Base-by-base conservation (phyloP, 2,113 vertebrate genomes). In the Lates calcarifer region DNA sequence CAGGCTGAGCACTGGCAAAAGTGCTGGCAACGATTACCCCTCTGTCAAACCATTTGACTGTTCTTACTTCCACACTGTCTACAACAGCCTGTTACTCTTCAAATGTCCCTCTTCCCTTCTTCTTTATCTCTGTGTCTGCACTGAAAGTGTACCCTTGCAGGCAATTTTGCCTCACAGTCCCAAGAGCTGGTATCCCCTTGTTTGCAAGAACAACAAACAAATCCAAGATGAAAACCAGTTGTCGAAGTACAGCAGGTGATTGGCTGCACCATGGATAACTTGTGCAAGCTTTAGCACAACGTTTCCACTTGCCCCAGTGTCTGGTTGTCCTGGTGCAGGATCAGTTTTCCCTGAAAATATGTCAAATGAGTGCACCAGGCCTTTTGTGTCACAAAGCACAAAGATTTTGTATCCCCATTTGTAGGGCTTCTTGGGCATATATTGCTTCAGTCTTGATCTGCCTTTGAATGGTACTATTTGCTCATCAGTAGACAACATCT, bases 331-430 rank as follows among this genome's bases (percentile, higher is more conserved):
- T n/a, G 65, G 67, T 47, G n/a, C n/a, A n/a, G 64, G 71, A 51
- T 58, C 57, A 41, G 5, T 65, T 53, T 63, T 49, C 14, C 62
- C 74, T 33, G 68, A 15, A 26, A 12, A 72, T 4, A 83, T 51
- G 13, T 79, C 60, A 39, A 79, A 82, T 17, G 60, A 83, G 39
- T 83, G 85, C 57, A 87, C 80, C 77, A 81, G 66, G 24, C 81
- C 71, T 68, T 70, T 76, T 35, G 69, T 58, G 17, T 78, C 62
- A 26, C 83, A 81, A 20, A 81, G 63, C n/a, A 81, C 67, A 68
- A 68, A 82, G 6, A 82, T 64, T 60, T 60, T 82, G 41, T 78
- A 66, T 60, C 71, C 77, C 64, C 58, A 76, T 80, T 64, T 80
- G 35, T 63, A 31, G 4, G 53, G 60, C 63, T 75, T 82, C 7